Evolutionary conservation across 2,113 vertebrate genomes (phyloP), one percentile per base, ranked within the genome.

Genomic region (Montifringilla adamsi): DNA sequence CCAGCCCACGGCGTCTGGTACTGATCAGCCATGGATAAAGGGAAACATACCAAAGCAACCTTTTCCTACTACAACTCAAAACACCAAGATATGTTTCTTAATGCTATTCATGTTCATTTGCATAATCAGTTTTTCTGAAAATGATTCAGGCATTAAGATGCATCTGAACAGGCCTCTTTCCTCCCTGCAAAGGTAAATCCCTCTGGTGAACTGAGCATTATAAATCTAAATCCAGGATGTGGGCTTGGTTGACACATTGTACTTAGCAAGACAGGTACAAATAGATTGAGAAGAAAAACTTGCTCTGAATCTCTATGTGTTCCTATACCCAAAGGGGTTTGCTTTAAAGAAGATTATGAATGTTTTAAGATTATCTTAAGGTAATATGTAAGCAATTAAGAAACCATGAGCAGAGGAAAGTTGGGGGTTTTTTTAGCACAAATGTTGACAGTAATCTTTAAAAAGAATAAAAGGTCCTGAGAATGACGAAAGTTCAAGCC

Each of bases 111-210:
- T 75, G 39, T 76, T 94, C 60, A 94, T 97, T 96, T 96, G 80
- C 94, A 96, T 96, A 91, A 95, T 93, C 85, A 95, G 84, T 93
- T 97, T 95, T 96, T 90, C 94, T 94, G 87, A 90, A 92, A 97
- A 93, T 93, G 56, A 95, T 95, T 96, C 87, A 93, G 93, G 50
- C 90, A 92, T 95, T 95, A 93, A 94, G 87, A 94, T 92, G 87
- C 94, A 94, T 97, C 83, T 81, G 80, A 96, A 85, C 67, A 93
- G 85, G 46, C 81, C 70, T 67, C 85, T 91, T 69, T 90, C 73
- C 72, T 94, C 82, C 85, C 70, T 94, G 68, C 73, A 84, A 96
- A 95, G 95, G 91, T 96, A 96, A 97, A 95, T 96, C 95, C 83
- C 94, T 94, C 68, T 89, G 92, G 91, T 95, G 93, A 96, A 55